A percentile compares a stretch with the other conserved stretches of the same genome.
Evolutionary conservation across 2,113 vertebrate genomes (phyloP).

Genomic region (Megatriorchis doriae): DNA sequence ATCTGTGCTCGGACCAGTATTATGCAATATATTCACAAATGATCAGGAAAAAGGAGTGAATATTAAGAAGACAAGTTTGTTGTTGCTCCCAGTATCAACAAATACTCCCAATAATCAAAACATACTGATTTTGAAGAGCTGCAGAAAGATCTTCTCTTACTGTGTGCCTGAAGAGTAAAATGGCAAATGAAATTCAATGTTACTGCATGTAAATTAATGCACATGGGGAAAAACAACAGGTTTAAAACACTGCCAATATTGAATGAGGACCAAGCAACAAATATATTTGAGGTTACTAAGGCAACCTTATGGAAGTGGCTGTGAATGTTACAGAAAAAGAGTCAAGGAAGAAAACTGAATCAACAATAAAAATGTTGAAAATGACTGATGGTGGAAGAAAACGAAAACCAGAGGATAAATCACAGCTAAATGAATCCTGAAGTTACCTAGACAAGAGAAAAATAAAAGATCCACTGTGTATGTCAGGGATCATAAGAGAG

Average conservation of each 20-base stretch:
- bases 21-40: not conserved
- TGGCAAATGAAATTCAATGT: not conserved
- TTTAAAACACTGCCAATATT: not conserved
- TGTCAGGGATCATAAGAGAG: not conserved
- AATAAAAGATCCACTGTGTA: not conserved
- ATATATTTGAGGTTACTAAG: not conserved
- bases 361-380: not conserved
- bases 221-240: not conserved
- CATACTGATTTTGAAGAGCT: not conserved
- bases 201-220: not conserved
- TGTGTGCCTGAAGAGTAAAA: not conserved
- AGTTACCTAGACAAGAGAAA: not conserved
- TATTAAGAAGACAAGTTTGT: not conserved
- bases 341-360: not conserved
- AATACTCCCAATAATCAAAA: not conserved
- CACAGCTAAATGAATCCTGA: not conserved
- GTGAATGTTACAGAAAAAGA: not conserved
- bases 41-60: not conserved
- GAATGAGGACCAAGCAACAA: not conserved
- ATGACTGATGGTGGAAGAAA: not conserved
- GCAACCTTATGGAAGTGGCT: not conserved
- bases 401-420: not conserved
- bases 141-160: not conserved
- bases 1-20: not conserved
- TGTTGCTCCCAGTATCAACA: not conserved